Evolutionary conservation across 2,797 vertebrate species (phyloP).

Genomic region (Eulemur mongoz): DNA sequence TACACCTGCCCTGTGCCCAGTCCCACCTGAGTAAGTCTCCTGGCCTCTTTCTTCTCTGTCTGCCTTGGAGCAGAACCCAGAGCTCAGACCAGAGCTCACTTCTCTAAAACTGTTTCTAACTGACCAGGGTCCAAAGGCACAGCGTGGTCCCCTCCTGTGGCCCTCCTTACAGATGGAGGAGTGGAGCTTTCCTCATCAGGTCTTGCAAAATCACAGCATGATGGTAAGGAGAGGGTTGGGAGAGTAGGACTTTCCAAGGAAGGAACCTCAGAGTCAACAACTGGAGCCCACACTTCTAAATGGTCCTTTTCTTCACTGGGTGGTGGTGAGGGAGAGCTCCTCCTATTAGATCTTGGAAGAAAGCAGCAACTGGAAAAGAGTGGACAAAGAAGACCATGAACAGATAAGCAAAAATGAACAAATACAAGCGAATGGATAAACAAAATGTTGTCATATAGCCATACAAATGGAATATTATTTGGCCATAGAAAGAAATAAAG

Average conservation of each 20-base stretch:
- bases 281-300: slow-evolving; percentile 66
- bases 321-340: slow-evolving; percentile 60
- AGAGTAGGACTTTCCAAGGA: slow-evolving; percentile 48
- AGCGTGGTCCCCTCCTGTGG: not conserved
- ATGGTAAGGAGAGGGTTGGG: not conserved
- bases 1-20: not conserved
- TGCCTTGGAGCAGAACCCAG: not conserved
- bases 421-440: not conserved
- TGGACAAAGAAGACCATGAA: not conserved
- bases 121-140: slow-evolving; percentile 62
- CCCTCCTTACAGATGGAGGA: slow-evolving; percentile 16
- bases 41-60: not conserved
- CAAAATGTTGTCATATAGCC: not conserved
- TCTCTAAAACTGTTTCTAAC: slow-evolving; percentile 54
- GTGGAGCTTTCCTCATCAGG: not conserved
- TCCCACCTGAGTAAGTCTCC: not conserved
- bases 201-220: slow-evolving; percentile 52
- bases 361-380: slow-evolving; percentile 76
- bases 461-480: not conserved
- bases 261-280: slow-evolving; percentile 66
- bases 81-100: slow-evolving; percentile 30
- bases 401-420: not conserved
- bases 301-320: slow-evolving; percentile 55
- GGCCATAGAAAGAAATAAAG: not conserved
- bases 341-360: slow-evolving; percentile 57